Evolutionary conservation across 2,888 invertebrate genomes (phyloP).

Genomic region (Merodon equestris): DNA sequence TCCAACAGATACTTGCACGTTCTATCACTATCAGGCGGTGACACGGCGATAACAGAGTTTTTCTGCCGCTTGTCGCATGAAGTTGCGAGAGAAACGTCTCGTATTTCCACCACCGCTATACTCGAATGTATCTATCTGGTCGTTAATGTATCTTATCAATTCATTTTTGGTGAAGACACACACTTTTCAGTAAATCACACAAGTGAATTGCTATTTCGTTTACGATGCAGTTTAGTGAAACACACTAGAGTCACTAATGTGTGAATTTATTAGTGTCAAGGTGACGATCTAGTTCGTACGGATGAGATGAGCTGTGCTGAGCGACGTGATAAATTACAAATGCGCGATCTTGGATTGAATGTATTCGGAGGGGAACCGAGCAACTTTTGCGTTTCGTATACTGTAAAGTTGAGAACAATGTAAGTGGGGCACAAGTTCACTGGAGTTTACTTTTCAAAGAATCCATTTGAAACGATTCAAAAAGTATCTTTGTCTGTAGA

Average conservation of each 20-base stretch:
- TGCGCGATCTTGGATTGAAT: too few relatives aligned
- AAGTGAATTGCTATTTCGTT: conserved; percentile 12
- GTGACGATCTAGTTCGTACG: neutral
- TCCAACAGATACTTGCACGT: neutral
- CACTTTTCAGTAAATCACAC: conserved; percentile 23
- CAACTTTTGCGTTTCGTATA: too few relatives aligned
- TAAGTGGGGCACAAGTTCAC: too few relatives aligned
- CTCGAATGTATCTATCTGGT: conserved; percentile 18
- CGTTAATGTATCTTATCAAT: conserved; percentile 15
- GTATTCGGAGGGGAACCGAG: too few relatives aligned
- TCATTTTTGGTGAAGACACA: conserved; percentile 29
- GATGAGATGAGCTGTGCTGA: too few relatives aligned
- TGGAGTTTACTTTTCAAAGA: too few relatives aligned
- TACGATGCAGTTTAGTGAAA: neutral
- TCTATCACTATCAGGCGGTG: conserved; percentile 12
- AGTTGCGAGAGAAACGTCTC: conserved; percentile 7
- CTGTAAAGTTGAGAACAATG: too few relatives aligned
- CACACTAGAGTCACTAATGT: conserved; percentile 14
- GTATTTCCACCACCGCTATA: conserved; percentile 25
- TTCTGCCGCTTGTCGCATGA: neutral
- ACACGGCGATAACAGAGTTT: conserved; percentile 36
- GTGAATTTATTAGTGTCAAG: conserved; percentile 20
- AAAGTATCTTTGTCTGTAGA: too few relatives aligned
- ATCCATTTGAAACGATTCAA: too few relatives aligned
- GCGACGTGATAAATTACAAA: too few relatives aligned